phyloP scores from a whole-genome alignment of 2,113 vertebrate genomes.

The Hypocryptadius cinnamomeus region DNA sequence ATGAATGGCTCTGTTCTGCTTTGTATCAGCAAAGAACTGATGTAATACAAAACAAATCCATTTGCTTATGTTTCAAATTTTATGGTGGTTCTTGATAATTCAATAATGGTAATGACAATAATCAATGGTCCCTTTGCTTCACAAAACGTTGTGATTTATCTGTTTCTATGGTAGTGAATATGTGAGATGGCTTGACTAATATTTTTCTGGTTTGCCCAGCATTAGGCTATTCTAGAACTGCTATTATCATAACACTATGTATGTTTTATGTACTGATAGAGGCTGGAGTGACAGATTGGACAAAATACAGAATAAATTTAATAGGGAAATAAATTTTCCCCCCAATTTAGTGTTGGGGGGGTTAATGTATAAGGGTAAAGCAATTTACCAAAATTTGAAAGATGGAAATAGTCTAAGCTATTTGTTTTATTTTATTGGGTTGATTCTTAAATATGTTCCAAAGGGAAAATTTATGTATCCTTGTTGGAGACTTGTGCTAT shows the following conservation, averaged over 20 bases:
- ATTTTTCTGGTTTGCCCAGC: not conserved
- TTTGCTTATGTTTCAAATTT: slow-evolving; percentile 4
- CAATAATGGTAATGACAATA: not conserved
- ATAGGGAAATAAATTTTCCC: not conserved
- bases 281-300: not conserved
- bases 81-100: slow-evolving; percentile 13
- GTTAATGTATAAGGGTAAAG: not conserved
- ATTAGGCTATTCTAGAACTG: not conserved
- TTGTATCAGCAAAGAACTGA: not conserved
- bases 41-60: not conserved
- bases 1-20: not conserved
- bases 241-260: not conserved
- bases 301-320: not conserved
- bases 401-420: not conserved
- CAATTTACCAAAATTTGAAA: not conserved
- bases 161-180: not conserved
- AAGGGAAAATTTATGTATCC: not conserved
- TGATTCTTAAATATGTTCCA: not conserved
- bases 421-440: not conserved
- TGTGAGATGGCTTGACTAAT: not conserved
- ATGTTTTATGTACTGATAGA: not conserved
- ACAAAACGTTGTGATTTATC: not conserved
- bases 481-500: not conserved
- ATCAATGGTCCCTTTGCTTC: not conserved
- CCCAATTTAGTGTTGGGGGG: not conserved